phyloP scores from a whole-genome alignment of 2,888 invertebrate species.

The Leptinotarsa peninsularis region DNA sequence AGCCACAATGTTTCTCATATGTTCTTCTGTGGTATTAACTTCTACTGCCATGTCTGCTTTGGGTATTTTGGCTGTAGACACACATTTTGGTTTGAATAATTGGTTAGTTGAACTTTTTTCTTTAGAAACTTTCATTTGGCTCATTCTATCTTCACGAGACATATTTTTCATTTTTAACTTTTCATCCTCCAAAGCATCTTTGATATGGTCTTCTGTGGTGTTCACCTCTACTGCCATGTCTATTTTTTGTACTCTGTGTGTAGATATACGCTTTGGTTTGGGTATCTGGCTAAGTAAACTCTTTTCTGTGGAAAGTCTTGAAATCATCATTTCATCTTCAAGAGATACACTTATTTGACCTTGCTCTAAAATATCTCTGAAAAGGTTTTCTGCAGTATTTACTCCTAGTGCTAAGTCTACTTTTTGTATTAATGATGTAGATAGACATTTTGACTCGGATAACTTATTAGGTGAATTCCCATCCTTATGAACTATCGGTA shows the following conservation, averaged over 20 bases:
- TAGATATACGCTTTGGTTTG: background rate
- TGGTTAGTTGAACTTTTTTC: background rate
- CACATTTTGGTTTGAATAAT: background rate
- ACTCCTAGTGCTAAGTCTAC: background rate
- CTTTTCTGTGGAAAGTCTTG: no score
- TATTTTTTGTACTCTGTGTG: background rate
- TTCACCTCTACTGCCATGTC: background rate
- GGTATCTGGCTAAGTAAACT: no score
- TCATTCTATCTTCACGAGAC: background rate
- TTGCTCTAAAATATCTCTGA: no score
- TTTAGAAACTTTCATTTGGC: background rate
- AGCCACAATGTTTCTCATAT: no score
- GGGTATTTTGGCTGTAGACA: background rate
- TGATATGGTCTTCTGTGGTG: background rate
- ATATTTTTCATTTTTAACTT: background rate
- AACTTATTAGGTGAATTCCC: background rate
- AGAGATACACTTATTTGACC: no score
- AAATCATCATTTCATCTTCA: no score
- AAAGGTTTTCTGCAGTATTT: background rate
- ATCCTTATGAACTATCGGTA: background rate
- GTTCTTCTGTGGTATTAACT: background rate
- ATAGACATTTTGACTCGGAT: background rate
- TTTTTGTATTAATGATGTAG: background rate
- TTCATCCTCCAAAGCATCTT: background rate
- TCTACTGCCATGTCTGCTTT: constrained; percentile 2